Percentiles rank a stretch among this genome's conserved stretches.
Conservation (phyloP, 1,140 invertebrate genomes). For the Orchesella cincta region DNA sequence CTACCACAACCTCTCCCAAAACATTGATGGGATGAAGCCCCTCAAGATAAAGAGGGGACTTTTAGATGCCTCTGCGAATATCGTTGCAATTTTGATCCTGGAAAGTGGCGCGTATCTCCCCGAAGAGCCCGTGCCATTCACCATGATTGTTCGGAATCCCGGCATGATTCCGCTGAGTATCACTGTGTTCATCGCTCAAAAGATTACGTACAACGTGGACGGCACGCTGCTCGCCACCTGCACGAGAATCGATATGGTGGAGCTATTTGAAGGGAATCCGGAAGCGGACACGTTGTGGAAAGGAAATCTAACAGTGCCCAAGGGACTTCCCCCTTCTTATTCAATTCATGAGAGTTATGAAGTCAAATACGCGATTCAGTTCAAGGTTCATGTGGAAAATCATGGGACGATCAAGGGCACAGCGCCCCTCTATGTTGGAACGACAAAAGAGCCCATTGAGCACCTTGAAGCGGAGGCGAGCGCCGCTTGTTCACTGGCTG, state of each 20-base stretch:
- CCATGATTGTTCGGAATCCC: conserved; percentile 9
- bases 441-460: background rate
- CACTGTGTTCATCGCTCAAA: conserved; percentile 13
- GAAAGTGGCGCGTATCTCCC: background rate
- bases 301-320: background rate
- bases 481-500: background rate
- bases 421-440: background rate
- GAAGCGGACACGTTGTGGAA: conserved; percentile 4
- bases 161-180: background rate
- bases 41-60: background rate
- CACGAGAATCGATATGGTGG: background rate
- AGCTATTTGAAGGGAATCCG: background rate
- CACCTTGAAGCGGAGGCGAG: background rate
- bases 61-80: background rate
- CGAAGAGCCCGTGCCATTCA: conserved; percentile 1
- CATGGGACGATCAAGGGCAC: conserved; percentile 10
- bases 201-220: conserved; percentile 12
- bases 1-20: background rate
- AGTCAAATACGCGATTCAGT: conserved; percentile 17
- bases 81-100: background rate
- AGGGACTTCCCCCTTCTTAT: background rate
- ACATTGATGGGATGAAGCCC: background rate
- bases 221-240: background rate
- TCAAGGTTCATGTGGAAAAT: conserved; percentile 10
- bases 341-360: background rate